Conservation (phyloP, 1,140 invertebrate genomes). For the Akabosia matsudoensis region DNA sequence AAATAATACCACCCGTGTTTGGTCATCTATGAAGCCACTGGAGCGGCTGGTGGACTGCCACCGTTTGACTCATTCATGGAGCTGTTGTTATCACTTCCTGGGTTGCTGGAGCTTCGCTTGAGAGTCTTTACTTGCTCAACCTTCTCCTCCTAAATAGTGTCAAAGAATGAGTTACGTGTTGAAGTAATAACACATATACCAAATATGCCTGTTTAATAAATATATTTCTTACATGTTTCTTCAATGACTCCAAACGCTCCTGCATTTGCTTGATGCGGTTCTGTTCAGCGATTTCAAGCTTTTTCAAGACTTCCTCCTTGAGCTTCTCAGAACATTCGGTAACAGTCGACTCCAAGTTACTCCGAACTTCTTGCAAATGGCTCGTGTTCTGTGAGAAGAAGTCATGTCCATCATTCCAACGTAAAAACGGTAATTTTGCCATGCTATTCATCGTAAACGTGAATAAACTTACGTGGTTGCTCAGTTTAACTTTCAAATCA, state of each 20-base stretch:
- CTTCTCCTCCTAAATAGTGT: conserved; percentile 41
- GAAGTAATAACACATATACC: too few relatives aligned
- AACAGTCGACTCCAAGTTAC: conserved; percentile 59
- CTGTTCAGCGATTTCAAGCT: conserved; percentile 68
- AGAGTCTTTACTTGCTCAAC: conserved; percentile 43
- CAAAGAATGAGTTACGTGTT: conserved; percentile 34
- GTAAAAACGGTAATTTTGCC: conserved; percentile 14
- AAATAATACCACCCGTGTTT: too few relatives aligned
- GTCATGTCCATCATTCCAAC: conserved; percentile 15
- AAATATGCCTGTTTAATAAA: conserved; percentile 19
- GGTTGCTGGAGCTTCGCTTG: conserved; percentile 36
- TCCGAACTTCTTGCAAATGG: conserved; percentile 68
- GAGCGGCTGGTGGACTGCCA: not conserved
- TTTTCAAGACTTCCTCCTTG: conserved; percentile 67
- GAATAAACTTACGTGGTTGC: conserved; percentile 63
- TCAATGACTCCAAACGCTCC: conserved; percentile 72
- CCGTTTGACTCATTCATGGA: not conserved
- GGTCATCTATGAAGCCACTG: not conserved
- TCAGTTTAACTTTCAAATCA: conserved; percentile 78
- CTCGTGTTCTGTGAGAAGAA: conserved; percentile 40
- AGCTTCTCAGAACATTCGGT: conserved; percentile 64
- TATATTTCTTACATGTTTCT: conserved; percentile 66
- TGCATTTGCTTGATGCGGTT: conserved; percentile 75
- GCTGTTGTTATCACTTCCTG: conserved; percentile 28
- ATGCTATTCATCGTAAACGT: not conserved